Conservation (phyloP, 1,140 invertebrate genomes). For the Eriosoma lanigerum region DNA sequence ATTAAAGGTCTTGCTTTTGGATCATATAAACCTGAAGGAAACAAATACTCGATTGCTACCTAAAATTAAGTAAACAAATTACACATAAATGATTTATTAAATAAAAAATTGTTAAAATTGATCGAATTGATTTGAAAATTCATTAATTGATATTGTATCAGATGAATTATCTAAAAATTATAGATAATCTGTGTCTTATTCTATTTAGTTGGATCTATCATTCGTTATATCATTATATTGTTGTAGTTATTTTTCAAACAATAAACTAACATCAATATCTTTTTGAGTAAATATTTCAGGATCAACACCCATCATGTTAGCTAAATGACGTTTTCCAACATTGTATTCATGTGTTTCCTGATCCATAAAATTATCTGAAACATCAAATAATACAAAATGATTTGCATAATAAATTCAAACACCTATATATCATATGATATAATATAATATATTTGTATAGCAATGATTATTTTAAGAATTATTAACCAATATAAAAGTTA, state of each 20-base stretch:
- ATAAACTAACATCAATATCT: constrained; percentile 76
- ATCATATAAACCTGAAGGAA: constrained; percentile 87
- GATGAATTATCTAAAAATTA: too few species aligned
- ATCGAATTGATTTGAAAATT: too few species aligned
- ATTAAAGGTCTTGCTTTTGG: constrained; percentile 80
- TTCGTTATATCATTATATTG: background rate
- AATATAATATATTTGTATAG: background rate
- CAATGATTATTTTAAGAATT: too few species aligned
- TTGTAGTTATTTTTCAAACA: background rate
- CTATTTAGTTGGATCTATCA: too few species aligned
- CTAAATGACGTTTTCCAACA: constrained; percentile 90
- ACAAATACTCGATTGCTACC: constrained; percentile 85
- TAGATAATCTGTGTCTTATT: too few species aligned
- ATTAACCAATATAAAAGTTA: too few species aligned
- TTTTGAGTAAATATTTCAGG: constrained; percentile 82
- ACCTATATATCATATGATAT: background rate
- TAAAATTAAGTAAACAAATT: constrained; percentile 59
- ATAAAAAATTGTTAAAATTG: background rate
- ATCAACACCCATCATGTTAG: constrained; percentile 97
- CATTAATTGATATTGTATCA: too few species aligned
- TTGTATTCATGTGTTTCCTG: constrained; percentile 80
- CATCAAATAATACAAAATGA: background rate
- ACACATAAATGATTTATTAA: background rate
- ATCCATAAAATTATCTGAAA: constrained; percentile 79
- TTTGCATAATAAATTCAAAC: too few species aligned